phyloP scores from a whole-genome alignment of 2,797 vertebrate genomes.

The Orientallactaga sibirica region DNA sequence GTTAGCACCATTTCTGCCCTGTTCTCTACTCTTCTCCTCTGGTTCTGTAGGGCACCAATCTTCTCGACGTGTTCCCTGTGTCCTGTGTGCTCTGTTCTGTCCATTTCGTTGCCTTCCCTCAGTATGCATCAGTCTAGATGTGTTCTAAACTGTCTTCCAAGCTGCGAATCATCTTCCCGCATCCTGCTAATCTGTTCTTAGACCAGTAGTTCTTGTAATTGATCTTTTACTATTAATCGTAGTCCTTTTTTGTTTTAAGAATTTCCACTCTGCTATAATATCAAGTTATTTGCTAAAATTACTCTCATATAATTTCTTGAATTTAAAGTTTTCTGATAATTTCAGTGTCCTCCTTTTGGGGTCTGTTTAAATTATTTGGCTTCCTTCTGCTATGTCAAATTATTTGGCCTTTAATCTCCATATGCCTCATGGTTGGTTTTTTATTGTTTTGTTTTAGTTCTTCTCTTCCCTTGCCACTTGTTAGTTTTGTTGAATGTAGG shows the following conservation, averaged over 20 bases:
- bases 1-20: no score
- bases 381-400: no score
- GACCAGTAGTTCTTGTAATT: background rate
- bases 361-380: no score
- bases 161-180: no score
- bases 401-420: background rate
- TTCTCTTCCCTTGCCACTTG: background rate
- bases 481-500: background rate
- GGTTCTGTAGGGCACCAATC: background rate
- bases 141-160: background rate
- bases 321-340: background rate
- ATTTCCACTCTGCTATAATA: background rate
- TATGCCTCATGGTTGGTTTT: background rate
- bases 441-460: background rate
- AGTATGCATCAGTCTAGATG: no score
- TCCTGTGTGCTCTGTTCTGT: background rate
- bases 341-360: background rate
- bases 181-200: background rate
- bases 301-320: background rate
- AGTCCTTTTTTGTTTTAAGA: background rate
- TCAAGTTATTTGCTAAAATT: background rate
- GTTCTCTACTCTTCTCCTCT: background rate
- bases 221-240: background rate
- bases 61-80: background rate
- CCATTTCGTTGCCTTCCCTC: background rate